Percentiles rank a stretch among this genome's conserved stretches.
These are phyloP conservation scores for Drosophila tristis DNA, from an alignment of 1,140 invertebrate species.

Conservation along the genomic window DNA sequence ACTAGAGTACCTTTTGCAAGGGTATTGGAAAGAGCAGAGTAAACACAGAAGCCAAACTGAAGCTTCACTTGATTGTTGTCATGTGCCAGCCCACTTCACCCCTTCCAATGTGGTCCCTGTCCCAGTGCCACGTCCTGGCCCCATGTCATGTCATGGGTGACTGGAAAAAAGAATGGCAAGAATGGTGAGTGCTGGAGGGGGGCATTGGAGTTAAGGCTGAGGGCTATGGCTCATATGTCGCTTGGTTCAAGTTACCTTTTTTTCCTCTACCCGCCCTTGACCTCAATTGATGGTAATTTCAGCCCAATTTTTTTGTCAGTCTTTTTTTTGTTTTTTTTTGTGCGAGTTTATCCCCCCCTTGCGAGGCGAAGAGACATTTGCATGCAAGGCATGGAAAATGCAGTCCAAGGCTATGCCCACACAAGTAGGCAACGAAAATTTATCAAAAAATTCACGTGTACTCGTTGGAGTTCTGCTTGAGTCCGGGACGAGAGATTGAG, in stretches of 20 bases:
- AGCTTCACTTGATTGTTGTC: conserved; percentile 43
- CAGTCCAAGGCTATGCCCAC: background rate
- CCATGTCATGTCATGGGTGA: conserved; percentile 56
- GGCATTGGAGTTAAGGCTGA: background rate
- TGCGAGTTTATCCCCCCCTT: conserved; percentile 13
- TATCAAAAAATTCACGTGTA: no score
- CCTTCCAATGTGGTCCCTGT: background rate
- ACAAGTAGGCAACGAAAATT: background rate
- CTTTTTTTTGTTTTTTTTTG: background rate
- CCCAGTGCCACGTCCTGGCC: background rate
- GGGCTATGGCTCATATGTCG: conserved; percentile 33
- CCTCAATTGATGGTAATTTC: conserved; percentile 59
- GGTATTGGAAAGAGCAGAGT: no score
- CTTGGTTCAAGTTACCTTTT: conserved; percentile 15
- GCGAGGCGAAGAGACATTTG: conserved; percentile 35
- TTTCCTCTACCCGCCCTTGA: conserved; percentile 57
- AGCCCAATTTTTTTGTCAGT: conserved; percentile 13
- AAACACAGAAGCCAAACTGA: background rate
- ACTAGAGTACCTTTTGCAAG: no score
- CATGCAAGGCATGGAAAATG: conserved; percentile 11
- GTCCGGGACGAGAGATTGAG: no score
- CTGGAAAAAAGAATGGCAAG: conserved; percentile 19
- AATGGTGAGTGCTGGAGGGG: background rate
- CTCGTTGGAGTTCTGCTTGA: no score
- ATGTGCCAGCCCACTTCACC: conserved; percentile 11